Base-by-base conservation (phyloP, 2,888 invertebrate genomes). In the Caenorhabditis wallacei region DNA sequence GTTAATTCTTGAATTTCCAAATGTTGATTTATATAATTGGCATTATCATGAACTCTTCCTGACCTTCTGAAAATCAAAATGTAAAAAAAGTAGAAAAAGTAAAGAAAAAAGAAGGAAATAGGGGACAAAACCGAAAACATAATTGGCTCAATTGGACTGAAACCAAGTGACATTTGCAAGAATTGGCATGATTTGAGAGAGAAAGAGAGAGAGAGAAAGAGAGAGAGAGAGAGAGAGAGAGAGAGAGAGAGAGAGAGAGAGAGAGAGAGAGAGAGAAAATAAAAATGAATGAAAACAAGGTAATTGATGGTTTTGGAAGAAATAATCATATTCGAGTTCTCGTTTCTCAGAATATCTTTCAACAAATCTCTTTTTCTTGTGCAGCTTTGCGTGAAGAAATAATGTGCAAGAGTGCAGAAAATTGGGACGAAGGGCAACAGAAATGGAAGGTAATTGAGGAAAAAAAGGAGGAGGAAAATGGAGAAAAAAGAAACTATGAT, bases 111-210 rank as follows among this genome's bases (percentile, higher is more conserved):
- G 5, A 61, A 43, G 53, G 40, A 35, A 56, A 40, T 24, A 59
- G 57, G 66, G 26, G 53, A 59, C 46, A 48, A 68, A 75, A 75
- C 57, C 30, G 43, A 57, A 43, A 35, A 53, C 69, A 61, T 79
- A 79, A 79, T 79, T 79, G 78, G 78, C 63, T 70, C 78, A 48
- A 69, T 79, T 79, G 61, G 53, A 43, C 57, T 43, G 56, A 48
- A 46, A 48, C 53, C 53, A 63, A 51, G 63, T 74, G 74, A 74
- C 74, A 74, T 74, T 74, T 66, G 74, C 66, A 30, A 30, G 30
- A 74, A 74, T 74, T 74, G 74, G 74, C 74, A 74, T 57, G 74
- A 74, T 74, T 74, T 66, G 54, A 16, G 40, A 26, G 53, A 35
- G 48, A 61, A 51, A 59, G 51, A n/a, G 11, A 40, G 11, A 37